These are phyloP conservation scores for Orbicella faveolata DNA, from an alignment of 64 coral and sea anemone species.

Conservation along the genomic window DNA sequence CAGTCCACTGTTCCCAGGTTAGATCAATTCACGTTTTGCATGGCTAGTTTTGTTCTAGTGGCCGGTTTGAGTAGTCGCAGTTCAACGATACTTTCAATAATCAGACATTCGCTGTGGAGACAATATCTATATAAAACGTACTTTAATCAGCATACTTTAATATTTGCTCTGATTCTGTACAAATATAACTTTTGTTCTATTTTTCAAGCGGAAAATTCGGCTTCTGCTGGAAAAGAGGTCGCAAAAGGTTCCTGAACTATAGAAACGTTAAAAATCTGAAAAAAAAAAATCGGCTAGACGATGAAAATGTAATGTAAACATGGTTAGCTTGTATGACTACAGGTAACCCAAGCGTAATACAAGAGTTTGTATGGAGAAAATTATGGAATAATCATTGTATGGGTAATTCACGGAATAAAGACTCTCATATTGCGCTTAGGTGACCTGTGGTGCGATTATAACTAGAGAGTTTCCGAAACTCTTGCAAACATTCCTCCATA, in stretches of 20 bases:
- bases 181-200: slow-evolving; percentile 22
- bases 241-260: background rate
- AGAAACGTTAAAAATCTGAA: background rate
- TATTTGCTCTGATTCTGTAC: background rate
- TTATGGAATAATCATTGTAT: too few species aligned
- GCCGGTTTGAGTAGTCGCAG: too few species aligned
- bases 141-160: slow-evolving; percentile 20
- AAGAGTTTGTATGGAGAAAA: too few species aligned
- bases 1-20: too few species aligned
- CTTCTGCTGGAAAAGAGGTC: background rate
- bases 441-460: background rate
- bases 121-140: background rate
- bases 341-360: too few species aligned
- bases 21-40: too few species aligned
- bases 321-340: background rate
- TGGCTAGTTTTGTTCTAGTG: too few species aligned
- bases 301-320: background rate
- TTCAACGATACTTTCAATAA: background rate
- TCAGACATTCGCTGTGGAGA: background rate
- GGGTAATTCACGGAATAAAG: too few species aligned
- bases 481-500: background rate
- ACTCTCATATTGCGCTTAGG: too few species aligned
- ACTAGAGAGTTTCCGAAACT: background rate
- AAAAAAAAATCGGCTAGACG: background rate
- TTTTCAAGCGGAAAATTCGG: background rate